Base-by-base conservation (phyloP, 2,113 vertebrate genomes). In the Ceyx margarethae region DNA sequence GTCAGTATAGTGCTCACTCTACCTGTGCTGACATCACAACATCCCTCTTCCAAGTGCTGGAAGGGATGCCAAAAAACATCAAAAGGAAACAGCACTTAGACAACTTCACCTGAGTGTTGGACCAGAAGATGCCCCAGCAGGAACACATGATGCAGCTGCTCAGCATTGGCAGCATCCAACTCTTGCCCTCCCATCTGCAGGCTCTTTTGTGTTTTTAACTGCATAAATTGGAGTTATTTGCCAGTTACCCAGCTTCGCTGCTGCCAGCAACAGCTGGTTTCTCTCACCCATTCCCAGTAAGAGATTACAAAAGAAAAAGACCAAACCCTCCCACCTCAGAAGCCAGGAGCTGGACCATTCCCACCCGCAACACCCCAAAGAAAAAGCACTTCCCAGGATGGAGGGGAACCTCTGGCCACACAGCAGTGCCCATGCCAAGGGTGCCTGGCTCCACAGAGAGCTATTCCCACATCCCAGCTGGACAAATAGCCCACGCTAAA, bases 21-120 rank as follows among this genome's bases (percentile, higher is more conserved):
- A 81, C 86, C 88, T 91, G 79, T 31, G 17, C 66, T 62, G 77
- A 67, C 84, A 76, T 45, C 80, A 66, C 75, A 18, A 22, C 64
- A 26, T 40, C 84, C 58, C 67, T 40, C 53, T 65, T 71, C 76
- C 77, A 73, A 26, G 60, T 1, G 21, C 58, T 22, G 43, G 51
- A 57, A 51, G 51, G 20, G 57, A 33, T n/a, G 46, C 80, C 86
- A 61, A 51, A 67, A 51, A 7, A 1, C 71, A 50, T 5, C 1
- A 3, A 62, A 68, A 64, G 25, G 50, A 11, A 33, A 26, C 50
- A 61, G 67, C 51, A 33, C 66, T 50, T 3, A 69, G 78, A 29
- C 31, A 66, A 2, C 77, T 51, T 18, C 3, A 43, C 42, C 51
- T 18, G 0, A 73, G n/a, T 2, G 1, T 5, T 29, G 9, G 12